Evolutionary conservation across 2,797 vertebrate species (phyloP).

Genomic region (Lateolabrax maculatus): DNA sequence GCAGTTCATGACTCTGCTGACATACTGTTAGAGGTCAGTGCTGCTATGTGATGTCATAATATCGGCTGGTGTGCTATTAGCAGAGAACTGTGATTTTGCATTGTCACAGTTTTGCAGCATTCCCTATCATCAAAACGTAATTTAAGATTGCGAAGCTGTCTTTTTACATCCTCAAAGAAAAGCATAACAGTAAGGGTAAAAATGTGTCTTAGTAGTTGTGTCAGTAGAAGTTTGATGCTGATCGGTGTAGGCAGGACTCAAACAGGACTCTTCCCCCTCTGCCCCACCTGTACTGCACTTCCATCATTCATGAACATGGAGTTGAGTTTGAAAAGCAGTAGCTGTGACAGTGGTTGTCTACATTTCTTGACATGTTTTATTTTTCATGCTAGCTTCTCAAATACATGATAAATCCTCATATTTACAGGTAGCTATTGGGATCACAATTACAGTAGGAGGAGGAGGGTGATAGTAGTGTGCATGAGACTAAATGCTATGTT

Average conservation of each 20-base stretch:
- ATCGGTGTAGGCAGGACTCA: too few relatives aligned
- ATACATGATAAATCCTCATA: neutral
- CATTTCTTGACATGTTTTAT: neutral
- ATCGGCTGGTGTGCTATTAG: neutral
- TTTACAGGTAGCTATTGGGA: neutral
- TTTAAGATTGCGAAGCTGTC: neutral
- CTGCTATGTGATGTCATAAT: neutral
- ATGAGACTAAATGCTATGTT: neutral
- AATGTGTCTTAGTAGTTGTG: neutral
- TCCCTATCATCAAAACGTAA: neutral
- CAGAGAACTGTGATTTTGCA: neutral
- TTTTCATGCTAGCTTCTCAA: neutral
- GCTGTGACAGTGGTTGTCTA: neutral
- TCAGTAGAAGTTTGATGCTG: slow-evolving; percentile 1
- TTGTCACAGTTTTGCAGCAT: slow-evolving; percentile 10
- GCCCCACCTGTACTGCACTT: too few relatives aligned
- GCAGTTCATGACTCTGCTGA: slow-evolving; percentile 92
- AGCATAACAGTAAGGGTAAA: too few relatives aligned
- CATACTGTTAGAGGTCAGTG: slow-evolving; percentile 92
- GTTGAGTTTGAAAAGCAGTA: neutral
- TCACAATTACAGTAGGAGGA: neutral
- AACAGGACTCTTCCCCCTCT: too few relatives aligned
- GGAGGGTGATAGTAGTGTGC: neutral
- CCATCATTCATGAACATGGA: too few relatives aligned
- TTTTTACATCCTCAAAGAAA: neutral